Percentiles rank a stretch among this genome's conserved stretches.
Evolutionary conservation across 2,888 invertebrate genomes (phyloP).

Genomic region (Seladonia tumulorum): DNA sequence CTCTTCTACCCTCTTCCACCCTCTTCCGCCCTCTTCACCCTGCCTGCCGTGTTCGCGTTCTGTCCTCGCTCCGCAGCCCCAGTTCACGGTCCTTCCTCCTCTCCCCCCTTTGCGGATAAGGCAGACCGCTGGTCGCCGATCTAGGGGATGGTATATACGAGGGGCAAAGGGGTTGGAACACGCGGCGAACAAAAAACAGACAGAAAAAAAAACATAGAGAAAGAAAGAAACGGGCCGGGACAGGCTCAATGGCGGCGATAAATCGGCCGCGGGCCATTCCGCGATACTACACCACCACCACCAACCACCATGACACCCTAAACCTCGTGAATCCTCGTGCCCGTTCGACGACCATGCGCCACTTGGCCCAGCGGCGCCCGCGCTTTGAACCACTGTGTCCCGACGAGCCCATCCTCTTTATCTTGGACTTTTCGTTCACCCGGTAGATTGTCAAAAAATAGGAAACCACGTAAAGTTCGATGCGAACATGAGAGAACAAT

Average conservation of each 20-base stretch:
- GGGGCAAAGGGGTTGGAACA: constrained; percentile 49
- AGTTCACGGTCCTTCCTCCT: constrained; percentile 56
- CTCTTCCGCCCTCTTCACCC: not conserved
- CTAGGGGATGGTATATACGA: constrained; percentile 16
- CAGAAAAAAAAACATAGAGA: not conserved
- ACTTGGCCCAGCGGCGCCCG: constrained; percentile 46
- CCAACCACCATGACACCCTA: constrained; percentile 13
- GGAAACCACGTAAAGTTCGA: too few relatives aligned
- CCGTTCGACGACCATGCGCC: constrained; percentile 56
- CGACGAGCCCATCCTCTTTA: constrained; percentile 14
- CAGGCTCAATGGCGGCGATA: constrained; percentile 43
- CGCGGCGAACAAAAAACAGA: constrained; percentile 10
- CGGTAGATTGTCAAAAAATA: not conserved
- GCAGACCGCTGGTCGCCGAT: constrained; percentile 65
- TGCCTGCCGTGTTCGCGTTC: constrained; percentile 19
- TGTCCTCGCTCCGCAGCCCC: constrained; percentile 37
- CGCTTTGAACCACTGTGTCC: not conserved
- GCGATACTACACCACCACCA: constrained; percentile 17
- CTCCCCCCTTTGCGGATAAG: constrained; percentile 72
- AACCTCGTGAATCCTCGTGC: constrained; percentile 49
- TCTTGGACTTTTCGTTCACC: not conserved
- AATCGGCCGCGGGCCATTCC: constrained; percentile 48
- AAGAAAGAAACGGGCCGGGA: constrained; percentile 31
- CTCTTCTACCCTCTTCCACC: not conserved
- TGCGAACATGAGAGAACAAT: not conserved